Percentiles rank a stretch among this genome's conserved stretches.
Evolutionary conservation across 2,113 vertebrate species (phyloP).

Genomic region (Ochotona princeps): DNA sequence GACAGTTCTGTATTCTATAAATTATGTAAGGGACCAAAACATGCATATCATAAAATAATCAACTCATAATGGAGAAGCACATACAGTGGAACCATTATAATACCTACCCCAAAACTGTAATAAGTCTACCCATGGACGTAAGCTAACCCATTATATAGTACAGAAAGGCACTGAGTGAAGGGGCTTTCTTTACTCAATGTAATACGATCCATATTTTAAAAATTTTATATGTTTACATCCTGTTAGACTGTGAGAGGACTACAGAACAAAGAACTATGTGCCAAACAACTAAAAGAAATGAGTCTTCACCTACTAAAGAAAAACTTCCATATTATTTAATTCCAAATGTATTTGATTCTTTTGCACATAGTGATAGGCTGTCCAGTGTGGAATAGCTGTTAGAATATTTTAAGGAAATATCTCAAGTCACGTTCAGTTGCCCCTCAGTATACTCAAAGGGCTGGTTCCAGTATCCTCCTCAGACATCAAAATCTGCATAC

Average conservation of each 20-base stretch:
- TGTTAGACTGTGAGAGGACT: background rate
- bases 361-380: background rate
- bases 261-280: background rate
- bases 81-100: background rate
- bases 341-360: background rate
- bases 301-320: constrained; percentile 7
- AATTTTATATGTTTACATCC: constrained; percentile 36
- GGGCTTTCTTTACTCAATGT: constrained; percentile 6
- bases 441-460: background rate
- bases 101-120: background rate
- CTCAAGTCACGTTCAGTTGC: background rate
- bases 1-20: background rate
- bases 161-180: background rate
- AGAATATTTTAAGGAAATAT: constrained; percentile 33
- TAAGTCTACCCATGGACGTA: background rate
- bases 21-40: constrained; percentile 36
- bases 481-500: background rate
- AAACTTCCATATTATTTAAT: background rate
- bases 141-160: background rate
- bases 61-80: constrained; percentile 6
- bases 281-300: constrained; percentile 6
- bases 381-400: background rate
- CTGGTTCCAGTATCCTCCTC: background rate
- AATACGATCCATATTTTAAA: constrained; percentile 6
- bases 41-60: constrained; percentile 31